Evolutionary conservation across 2,888 invertebrate species (phyloP).

Genomic region (Chrysomela aeneicollis): DNA sequence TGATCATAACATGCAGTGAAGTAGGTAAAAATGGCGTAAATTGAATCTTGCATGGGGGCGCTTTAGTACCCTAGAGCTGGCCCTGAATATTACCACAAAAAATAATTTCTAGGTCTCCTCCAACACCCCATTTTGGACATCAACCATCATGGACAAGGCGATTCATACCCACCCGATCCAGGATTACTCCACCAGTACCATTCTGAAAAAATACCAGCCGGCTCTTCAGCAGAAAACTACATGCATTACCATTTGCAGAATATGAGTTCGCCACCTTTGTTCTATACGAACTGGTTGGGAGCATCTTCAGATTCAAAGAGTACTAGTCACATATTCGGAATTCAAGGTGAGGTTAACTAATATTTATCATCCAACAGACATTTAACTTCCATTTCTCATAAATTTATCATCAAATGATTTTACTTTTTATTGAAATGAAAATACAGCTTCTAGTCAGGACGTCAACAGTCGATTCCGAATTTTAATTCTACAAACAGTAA

Average conservation of each 20-base stretch:
- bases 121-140: slow-evolving; percentile 56
- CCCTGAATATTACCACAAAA: not conserved
- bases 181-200: slow-evolving; percentile 52
- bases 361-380: too few species aligned
- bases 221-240: slow-evolving; percentile 45
- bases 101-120: slow-evolving; percentile 47
- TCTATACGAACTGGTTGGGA: slow-evolving; percentile 58
- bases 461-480: too few species aligned
- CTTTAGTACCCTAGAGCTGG: too few species aligned
- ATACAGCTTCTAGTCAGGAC: too few species aligned
- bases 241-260: slow-evolving; percentile 53
- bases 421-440: too few species aligned
- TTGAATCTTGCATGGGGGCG: too few species aligned
- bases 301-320: slow-evolving; percentile 50
- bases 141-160: slow-evolving; percentile 51
- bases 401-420: too few species aligned
- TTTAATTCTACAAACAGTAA: too few species aligned
- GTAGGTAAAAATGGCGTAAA: too few species aligned
- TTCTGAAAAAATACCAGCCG: slow-evolving; percentile 39
- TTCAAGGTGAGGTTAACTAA: slow-evolving; percentile 66
- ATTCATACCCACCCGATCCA: slow-evolving; percentile 55
- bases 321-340: slow-evolving; percentile 65
- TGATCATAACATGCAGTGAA: too few species aligned
- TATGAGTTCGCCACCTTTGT: slow-evolving; percentile 51
- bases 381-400: too few species aligned